Conservation (phyloP, 2,797 vertebrate species). For the Denticeps clupeoides region DNA sequence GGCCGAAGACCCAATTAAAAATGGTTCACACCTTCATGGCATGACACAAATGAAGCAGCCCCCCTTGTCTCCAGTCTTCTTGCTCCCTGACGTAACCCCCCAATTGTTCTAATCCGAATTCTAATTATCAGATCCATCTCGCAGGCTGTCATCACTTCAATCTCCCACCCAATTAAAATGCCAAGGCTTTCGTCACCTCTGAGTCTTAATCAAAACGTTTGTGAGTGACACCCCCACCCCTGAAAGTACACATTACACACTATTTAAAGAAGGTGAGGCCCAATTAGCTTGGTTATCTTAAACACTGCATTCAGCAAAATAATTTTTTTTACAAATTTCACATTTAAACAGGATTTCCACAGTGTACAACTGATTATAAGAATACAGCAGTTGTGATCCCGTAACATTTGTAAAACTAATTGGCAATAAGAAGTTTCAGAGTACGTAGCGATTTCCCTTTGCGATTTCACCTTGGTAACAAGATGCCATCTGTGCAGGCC, state of each 20-base stretch:
- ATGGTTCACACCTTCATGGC: conserved; percentile 24
- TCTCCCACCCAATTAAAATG: conserved; percentile 35
- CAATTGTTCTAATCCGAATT: conserved; percentile 33
- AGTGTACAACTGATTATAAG: too few species aligned
- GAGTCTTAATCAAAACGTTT: conserved; percentile 32
- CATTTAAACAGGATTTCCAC: too few species aligned
- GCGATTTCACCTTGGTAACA: conserved; percentile 3
- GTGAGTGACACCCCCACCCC: conserved; percentile 21
- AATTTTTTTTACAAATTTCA: too few species aligned
- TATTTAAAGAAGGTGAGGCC: conserved; percentile 15
- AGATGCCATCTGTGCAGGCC: neutral
- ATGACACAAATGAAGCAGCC: conserved; percentile 21
- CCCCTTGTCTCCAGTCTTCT: conserved; percentile 15
- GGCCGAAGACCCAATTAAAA: conserved; percentile 38
- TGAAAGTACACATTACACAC: conserved; percentile 18
- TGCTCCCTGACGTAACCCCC: conserved; percentile 21
- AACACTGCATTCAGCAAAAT: neutral
- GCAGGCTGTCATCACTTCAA: conserved; percentile 22
- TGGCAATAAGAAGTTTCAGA: conserved; percentile 4
- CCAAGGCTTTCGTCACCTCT: conserved; percentile 30
- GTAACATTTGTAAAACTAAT: neutral
- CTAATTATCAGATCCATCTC: conserved; percentile 38
- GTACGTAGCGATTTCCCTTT: conserved; percentile 5
- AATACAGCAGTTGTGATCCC: neutral
- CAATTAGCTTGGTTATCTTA: conserved; percentile 27